Evolutionary conservation across 1,140 invertebrate genomes (phyloP).

Genomic region (Calephelis virginiensis): DNA sequence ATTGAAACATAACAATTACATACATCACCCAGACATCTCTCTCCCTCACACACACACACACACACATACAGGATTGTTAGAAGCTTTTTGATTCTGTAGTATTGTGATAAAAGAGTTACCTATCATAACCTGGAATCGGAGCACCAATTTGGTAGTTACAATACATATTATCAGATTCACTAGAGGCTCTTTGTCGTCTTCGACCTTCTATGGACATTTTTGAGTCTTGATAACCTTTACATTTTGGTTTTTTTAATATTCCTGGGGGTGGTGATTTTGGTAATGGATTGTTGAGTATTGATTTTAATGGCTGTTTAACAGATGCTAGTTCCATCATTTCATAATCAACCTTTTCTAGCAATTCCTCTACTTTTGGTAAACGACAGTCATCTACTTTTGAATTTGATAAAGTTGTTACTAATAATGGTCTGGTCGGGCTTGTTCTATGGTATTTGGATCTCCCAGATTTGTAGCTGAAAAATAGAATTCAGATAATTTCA

Average conservation of each 20-base stretch:
- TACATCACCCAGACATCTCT: constrained; percentile 25
- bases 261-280: constrained; percentile 58
- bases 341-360: constrained; percentile 66
- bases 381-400: constrained; percentile 61
- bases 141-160: constrained; percentile 52
- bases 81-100: too few relatives aligned
- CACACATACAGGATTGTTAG: too few relatives aligned
- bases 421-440: constrained; percentile 61
- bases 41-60: too few relatives aligned
- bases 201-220: constrained; percentile 51
- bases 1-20: too few relatives aligned
- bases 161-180: constrained; percentile 69
- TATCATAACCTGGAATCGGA: constrained; percentile 57
- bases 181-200: constrained; percentile 61
- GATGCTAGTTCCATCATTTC: constrained; percentile 64
- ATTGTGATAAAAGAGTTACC: constrained; percentile 40
- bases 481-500: constrained; percentile 23
- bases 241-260: constrained; percentile 70
- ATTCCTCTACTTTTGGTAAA: constrained; percentile 70
- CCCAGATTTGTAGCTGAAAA: constrained; percentile 56
- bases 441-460: constrained; percentile 60
- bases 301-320: constrained; percentile 66
- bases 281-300: constrained; percentile 69
- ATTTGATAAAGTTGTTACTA: constrained; percentile 61
- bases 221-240: constrained; percentile 48